Evolutionary conservation across 2,113 vertebrate species (phyloP).

Genomic region (Egretta garzetta): DNA sequence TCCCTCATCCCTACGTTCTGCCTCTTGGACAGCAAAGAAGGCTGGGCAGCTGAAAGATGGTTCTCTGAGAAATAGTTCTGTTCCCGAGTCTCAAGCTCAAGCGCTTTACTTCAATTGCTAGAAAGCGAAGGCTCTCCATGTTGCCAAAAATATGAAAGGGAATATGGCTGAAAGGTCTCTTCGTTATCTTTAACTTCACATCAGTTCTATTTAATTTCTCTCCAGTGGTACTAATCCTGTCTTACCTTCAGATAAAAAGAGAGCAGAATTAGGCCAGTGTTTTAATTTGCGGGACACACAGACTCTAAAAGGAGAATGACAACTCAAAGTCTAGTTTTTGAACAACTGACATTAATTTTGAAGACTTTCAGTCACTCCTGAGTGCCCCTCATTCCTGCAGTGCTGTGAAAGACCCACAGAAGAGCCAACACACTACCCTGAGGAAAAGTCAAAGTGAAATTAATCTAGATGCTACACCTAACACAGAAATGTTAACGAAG

Average conservation of each 20-base stretch:
- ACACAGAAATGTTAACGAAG: background rate
- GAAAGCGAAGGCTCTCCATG: background rate
- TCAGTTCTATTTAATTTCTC: background rate
- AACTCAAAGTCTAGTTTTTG: background rate
- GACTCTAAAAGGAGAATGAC: background rate
- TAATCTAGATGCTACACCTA: background rate
- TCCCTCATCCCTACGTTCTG: rapidly evolving
- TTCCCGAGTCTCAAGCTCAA: background rate
- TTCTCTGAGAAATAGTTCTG: background rate
- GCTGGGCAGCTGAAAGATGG: background rate
- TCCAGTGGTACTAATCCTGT: background rate
- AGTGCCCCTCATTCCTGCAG: background rate
- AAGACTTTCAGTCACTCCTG: background rate
- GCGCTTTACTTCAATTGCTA: background rate
- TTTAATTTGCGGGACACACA: background rate
- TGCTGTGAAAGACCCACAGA: background rate
- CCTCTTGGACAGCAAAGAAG: background rate
- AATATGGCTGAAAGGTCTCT: background rate
- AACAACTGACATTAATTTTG: background rate
- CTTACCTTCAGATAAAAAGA: background rate
- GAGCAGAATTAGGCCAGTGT: background rate
- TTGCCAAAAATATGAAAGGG: background rate
- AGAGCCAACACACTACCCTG: background rate
- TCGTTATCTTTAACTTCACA: background rate
- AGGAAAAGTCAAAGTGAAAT: background rate